Conservation (phyloP, 2,888 invertebrate species). For the Aleiodes leptofemur region DNA sequence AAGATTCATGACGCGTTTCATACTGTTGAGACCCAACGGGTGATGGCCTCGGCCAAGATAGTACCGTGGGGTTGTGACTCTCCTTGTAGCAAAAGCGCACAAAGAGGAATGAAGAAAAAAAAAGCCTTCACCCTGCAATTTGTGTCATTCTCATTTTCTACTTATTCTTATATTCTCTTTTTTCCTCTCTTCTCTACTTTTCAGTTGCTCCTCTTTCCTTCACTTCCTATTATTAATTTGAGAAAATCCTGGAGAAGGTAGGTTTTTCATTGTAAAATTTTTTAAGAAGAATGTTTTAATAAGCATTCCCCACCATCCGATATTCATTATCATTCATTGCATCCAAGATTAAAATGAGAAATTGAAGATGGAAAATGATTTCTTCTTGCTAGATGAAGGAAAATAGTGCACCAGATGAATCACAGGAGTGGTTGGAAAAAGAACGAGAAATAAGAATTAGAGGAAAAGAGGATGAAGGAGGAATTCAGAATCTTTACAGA, state of each 20-base stretch:
- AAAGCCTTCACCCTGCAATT: not conserved
- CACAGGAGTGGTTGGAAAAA: not conserved
- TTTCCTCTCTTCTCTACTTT: not conserved
- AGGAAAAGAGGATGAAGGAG: constrained; percentile 29
- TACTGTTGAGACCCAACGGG: constrained; percentile 29
- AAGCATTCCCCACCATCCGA: not conserved
- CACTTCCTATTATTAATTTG: not conserved
- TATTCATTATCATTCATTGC: constrained; percentile 29
- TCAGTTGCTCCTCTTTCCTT: not conserved
- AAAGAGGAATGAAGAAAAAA: not conserved
- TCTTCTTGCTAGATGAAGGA: not conserved
- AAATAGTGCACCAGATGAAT: not conserved
- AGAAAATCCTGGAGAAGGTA: not conserved
- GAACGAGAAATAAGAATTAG: constrained; percentile 31
- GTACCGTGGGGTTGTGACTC: constrained; percentile 54
- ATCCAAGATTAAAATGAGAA: not conserved
- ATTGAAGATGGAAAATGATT: not conserved
- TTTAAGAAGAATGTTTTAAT: constrained; percentile 8
- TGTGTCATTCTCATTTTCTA: constrained; percentile 9
- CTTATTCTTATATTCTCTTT: constrained; percentile 6
- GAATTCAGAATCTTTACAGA: constrained; percentile 35
- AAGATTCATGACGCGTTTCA: constrained; percentile 71
- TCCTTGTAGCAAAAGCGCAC: too few relatives aligned
- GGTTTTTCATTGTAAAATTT: too few relatives aligned
- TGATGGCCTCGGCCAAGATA: constrained; percentile 42